A percentile compares a stretch with the other conserved stretches of the same genome.
Conservation (phyloP, 2,888 invertebrate genomes). For the Papilio protenor region DNA sequence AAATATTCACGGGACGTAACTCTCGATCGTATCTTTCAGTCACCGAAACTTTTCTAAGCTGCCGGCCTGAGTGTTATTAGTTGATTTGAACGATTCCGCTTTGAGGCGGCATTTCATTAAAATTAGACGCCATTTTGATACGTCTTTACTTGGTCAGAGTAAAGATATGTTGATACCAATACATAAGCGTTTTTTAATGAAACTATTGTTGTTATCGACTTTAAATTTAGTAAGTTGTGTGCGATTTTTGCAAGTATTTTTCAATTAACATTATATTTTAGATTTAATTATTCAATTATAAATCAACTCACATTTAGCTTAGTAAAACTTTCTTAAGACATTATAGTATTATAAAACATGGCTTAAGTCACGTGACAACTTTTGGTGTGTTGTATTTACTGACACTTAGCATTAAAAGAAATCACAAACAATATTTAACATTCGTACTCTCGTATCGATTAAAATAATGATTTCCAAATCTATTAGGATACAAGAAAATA, state of each 20-base stretch:
- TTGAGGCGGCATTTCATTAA: constrained; percentile 41
- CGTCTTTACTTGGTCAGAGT: constrained; percentile 18
- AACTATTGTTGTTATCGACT: background rate
- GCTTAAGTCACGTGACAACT: too few species aligned
- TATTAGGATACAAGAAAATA: constrained; percentile 45
- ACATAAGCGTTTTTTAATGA: background rate
- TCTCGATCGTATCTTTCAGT: constrained; percentile 71
- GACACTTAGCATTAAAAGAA: too few species aligned
- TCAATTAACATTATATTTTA: too few species aligned
- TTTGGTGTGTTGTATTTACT: too few species aligned
- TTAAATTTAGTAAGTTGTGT: background rate
- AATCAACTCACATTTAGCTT: too few species aligned
- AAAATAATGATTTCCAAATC: background rate
- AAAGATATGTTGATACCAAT: background rate
- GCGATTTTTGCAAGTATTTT: too few species aligned
- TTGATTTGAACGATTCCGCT: constrained; percentile 54
- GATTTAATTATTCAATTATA: too few species aligned
- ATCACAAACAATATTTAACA: too few species aligned
- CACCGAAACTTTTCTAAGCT: constrained; percentile 60
- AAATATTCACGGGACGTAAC: constrained; percentile 77
- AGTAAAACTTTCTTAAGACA: too few species aligned
- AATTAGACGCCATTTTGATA: constrained; percentile 32
- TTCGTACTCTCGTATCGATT: background rate
- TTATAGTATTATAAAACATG: too few species aligned
- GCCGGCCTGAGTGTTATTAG: constrained; percentile 56